A percentile compares a stretch with the other conserved stretches of the same genome.
Evolutionary conservation across 1,140 invertebrate genomes (phyloP).

Genomic region (Idris sp.): DNA sequence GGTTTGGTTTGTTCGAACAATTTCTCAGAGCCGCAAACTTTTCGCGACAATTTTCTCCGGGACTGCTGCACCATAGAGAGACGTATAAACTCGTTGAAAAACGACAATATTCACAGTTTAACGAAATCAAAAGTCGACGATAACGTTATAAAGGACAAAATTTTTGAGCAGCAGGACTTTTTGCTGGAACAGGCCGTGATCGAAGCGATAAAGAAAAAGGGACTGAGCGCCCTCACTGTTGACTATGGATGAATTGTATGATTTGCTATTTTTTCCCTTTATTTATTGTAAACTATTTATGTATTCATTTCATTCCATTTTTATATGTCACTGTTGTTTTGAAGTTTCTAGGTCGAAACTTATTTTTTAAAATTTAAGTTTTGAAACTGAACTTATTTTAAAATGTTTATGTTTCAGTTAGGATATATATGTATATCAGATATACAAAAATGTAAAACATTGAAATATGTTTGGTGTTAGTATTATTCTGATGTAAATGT

Average conservation of each 20-base stretch:
- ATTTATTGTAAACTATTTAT: no score
- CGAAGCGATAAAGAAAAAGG: conserved; percentile 85
- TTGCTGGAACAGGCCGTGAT: conserved; percentile 82
- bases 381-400: no score
- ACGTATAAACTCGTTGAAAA: conserved; percentile 4
- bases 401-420: no score
- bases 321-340: no score
- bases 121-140: background rate
- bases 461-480: no score
- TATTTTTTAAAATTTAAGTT: no score
- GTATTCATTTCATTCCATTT: no score
- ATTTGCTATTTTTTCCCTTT: background rate
- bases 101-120: conserved; percentile 11
- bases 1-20: conserved; percentile 74
- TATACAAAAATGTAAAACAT: no score
- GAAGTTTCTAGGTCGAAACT: no score
- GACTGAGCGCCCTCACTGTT: conserved; percentile 80
- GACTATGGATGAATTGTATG: conserved; percentile 73
- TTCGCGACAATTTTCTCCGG: conserved; percentile 16
- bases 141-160: conserved; percentile 62
- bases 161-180: conserved; percentile 78
- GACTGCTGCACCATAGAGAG: conserved; percentile 1
- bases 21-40: conserved; percentile 67
- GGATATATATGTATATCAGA: no score
- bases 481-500: no score